Conservation (phyloP, 2,113 vertebrate genomes). For the Calcarius ornatus region DNA sequence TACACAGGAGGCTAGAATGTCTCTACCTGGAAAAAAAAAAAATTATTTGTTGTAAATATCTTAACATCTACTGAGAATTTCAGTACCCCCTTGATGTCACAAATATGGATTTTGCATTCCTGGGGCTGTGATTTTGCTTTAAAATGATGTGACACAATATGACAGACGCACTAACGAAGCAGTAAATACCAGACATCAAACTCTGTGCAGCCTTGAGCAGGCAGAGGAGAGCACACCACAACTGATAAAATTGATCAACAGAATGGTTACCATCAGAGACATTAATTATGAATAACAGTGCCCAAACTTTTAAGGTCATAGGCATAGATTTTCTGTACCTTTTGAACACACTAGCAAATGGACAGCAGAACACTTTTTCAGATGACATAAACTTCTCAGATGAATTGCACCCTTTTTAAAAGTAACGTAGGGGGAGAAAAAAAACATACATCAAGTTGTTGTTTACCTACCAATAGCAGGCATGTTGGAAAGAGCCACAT, state of each 20-base stretch:
- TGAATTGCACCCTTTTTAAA: background rate
- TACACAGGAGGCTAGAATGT: background rate
- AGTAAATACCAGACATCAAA: background rate
- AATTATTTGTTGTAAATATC: background rate
- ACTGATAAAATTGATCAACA: background rate
- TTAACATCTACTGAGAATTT: background rate
- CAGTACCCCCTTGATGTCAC: background rate
- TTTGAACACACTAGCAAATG: background rate
- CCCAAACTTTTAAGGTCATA: background rate
- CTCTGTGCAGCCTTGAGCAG: background rate
- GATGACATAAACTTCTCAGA: background rate
- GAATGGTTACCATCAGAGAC: background rate
- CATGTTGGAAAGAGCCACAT: slow-evolving; percentile 82
- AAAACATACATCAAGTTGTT: accelerated
- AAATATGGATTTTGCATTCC: background rate
- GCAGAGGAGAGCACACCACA: background rate
- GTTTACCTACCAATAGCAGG: slow-evolving; percentile 73
- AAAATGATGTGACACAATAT: background rate
- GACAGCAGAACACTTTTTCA: background rate
- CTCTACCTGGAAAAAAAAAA: background rate
- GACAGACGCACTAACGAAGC: background rate
- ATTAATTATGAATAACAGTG: background rate
- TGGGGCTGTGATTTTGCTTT: background rate
- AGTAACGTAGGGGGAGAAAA: background rate
- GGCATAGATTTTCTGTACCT: background rate